Conservation (phyloP, 1,140 invertebrate genomes). For the Lerema accius region DNA sequence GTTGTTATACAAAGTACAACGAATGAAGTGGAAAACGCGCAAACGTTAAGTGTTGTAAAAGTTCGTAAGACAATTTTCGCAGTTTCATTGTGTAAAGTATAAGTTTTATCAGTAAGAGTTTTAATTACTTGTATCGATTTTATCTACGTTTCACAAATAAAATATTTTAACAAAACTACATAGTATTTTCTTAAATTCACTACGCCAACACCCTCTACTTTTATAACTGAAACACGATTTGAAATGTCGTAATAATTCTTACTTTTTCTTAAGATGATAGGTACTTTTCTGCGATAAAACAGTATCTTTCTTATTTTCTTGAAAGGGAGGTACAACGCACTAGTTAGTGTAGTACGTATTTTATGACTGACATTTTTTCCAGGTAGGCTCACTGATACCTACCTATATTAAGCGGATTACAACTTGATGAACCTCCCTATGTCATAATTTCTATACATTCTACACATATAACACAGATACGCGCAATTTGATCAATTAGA, state of each 20-base stretch:
- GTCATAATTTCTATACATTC: slow-evolving; percentile 38
- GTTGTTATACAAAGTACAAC: slow-evolving; percentile 63
- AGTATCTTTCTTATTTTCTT: too few species aligned
- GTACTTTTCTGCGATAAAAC: too few species aligned
- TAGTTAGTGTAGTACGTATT: not conserved
- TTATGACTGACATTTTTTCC: not conserved
- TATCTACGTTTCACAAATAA: slow-evolving; percentile 83
- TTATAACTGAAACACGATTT: too few species aligned
- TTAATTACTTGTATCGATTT: slow-evolving; percentile 82
- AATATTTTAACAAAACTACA: slow-evolving; percentile 79
- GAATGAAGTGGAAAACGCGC: slow-evolving; percentile 62
- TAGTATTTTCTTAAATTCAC: slow-evolving; percentile 33
- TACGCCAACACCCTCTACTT: too few species aligned
- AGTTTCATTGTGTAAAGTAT: slow-evolving; percentile 79
- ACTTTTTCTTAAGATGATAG: too few species aligned
- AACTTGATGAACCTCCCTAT: slow-evolving; percentile 10
- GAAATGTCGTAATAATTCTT: too few species aligned
- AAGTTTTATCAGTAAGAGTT: slow-evolving; percentile 79
- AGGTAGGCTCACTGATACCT: too few species aligned
- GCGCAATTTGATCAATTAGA: slow-evolving; percentile 70
- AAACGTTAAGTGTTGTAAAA: slow-evolving; percentile 59
- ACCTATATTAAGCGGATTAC: not conserved
- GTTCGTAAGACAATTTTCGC: slow-evolving; percentile 76
- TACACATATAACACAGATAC: slow-evolving; percentile 30
- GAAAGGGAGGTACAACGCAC: not conserved